Evolutionary conservation across 2,797 vertebrate species (phyloP).

Genomic region (Typhlichthys subterraneus): DNA sequence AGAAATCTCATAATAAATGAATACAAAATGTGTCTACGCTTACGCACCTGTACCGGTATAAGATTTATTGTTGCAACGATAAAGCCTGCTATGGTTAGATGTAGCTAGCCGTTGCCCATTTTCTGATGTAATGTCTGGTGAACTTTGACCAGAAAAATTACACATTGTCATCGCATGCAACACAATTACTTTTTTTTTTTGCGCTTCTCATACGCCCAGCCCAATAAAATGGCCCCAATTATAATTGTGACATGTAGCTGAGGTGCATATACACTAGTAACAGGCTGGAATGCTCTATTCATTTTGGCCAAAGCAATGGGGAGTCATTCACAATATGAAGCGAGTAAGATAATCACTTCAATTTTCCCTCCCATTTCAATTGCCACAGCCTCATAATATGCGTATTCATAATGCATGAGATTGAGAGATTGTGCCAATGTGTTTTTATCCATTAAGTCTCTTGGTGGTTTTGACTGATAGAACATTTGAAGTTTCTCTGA

Average conservation of each 20-base stretch:
- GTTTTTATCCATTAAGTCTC: constrained; percentile 60
- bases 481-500: constrained; percentile 45
- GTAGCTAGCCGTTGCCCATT: background rate
- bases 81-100: constrained; percentile 14
- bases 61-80: constrained; percentile 2
- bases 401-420: constrained; percentile 60
- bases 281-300: constrained; percentile 41
- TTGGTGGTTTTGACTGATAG: constrained; percentile 42
- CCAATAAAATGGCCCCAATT: constrained; percentile 15
- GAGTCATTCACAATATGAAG: constrained; percentile 49
- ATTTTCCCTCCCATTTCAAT: constrained; percentile 50
- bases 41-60: too few species aligned
- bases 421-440: constrained; percentile 41
- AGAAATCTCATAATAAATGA: too few species aligned
- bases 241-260: constrained; percentile 22
- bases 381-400: constrained; percentile 50
- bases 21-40: too few species aligned
- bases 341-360: constrained; percentile 55
- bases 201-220: constrained; percentile 1
- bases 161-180: background rate
- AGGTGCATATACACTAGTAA: constrained; percentile 27
- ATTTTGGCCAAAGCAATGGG: constrained; percentile 43
- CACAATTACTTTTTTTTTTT: constrained; percentile 9
- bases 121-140: constrained; percentile 28
- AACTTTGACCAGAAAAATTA: constrained; percentile 49